Evolutionary conservation across 2,888 invertebrate species (phyloP).

Genomic region (Lepas anatifera): DNA sequence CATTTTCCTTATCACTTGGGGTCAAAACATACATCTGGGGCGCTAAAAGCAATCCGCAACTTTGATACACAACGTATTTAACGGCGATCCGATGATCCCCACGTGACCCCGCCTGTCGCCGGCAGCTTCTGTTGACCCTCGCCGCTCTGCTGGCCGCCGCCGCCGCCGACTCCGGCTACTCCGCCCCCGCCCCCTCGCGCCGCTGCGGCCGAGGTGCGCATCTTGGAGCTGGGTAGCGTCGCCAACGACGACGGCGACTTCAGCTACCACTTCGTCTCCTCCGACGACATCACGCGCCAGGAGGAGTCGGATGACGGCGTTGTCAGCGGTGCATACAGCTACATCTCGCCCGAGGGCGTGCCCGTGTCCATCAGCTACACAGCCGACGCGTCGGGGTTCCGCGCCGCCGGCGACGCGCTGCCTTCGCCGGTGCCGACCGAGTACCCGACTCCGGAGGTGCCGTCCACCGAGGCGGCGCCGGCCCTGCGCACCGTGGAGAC

Average conservation of each 20-base stretch:
- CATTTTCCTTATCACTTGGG: too few species aligned
- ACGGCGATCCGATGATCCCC: too few species aligned
- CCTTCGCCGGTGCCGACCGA: not conserved
- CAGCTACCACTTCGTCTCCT: not conserved
- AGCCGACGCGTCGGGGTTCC: not conserved
- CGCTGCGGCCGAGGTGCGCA: not conserved
- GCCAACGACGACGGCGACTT: not conserved
- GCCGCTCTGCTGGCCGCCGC: not conserved
- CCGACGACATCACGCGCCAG: not conserved
- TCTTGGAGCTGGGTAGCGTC: not conserved
- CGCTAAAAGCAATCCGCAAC: too few species aligned
- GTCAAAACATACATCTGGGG: too few species aligned
- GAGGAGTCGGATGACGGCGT: not conserved
- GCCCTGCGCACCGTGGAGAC: not conserved
- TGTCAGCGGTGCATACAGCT: not conserved
- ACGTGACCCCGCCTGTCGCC: too few species aligned
- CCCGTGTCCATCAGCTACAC: not conserved
- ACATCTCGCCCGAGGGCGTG: not conserved
- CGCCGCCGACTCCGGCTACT: not conserved
- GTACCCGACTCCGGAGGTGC: constrained; percentile 6
- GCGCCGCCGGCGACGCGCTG: constrained; percentile 3
- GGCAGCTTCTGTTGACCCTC: not conserved
- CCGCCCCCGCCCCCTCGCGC: not conserved
- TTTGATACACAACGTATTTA: too few species aligned
- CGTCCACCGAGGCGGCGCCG: not conserved